Evolutionary conservation across 2,113 vertebrate genomes (phyloP), one percentile per base, ranked within the genome.

Genomic region (Chloroceryle aenea): DNA sequence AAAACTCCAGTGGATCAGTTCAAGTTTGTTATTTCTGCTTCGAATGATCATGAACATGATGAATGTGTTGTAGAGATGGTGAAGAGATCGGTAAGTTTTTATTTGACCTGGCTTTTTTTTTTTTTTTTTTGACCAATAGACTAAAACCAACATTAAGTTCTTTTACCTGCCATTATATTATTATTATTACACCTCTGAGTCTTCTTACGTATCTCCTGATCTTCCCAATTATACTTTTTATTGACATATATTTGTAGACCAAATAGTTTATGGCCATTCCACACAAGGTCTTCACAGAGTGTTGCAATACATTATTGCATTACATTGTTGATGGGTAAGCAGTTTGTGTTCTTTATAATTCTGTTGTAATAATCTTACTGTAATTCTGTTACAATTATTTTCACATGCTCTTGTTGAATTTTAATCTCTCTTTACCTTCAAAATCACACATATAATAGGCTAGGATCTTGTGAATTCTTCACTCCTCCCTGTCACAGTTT

Each of bases 71-170:
- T 64, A 79, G 92, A 72, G 42, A 73, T 50, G 32, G 67, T 25
- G 14, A 84, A 80, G 55, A 77, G 21, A 30, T 50, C 14, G 64
- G 34, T 47, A 69, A 3, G 2, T 81, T 74, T 93, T 58, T 2
- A 0, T 48, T 87, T 45, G 81, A 27, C 6, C 3, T 4, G 1
- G 1, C 10, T 17, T 8, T 45, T 36, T 36, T 43, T 67, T 34
- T 5, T 14, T 29, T 56, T 56, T n/a, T 43, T 64, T 11, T 7
- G 3, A 11, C 4, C 22, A 47, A 1, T 14, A n/a, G 23, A 66
- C 14, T 73, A 64, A 83, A 90, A 40, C 2, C 8, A 61, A 19
- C 0, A 2, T 15, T 40, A 27, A 4, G 45, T 91, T 91, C 15
- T 91, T 77, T 89, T 74, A 71, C 14, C 6, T 62, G 4, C 4